Conservation (phyloP, 2,797 vertebrate genomes). For the Danio kyathit region DNA sequence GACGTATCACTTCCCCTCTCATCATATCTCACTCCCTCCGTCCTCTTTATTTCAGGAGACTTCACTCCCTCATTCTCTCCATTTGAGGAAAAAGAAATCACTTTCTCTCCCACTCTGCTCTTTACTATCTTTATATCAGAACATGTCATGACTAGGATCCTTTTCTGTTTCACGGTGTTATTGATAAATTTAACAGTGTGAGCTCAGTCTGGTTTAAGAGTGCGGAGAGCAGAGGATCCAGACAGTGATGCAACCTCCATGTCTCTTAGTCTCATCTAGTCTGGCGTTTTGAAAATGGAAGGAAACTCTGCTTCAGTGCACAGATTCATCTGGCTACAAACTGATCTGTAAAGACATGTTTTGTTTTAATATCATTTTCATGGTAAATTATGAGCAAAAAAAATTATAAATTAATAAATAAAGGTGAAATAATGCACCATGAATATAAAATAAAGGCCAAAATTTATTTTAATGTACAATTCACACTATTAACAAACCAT, state of each 20-base stretch:
- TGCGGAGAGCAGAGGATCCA: conserved; percentile 1
- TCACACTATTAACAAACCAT: no score
- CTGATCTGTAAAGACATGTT: neutral
- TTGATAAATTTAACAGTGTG: conserved; percentile 23
- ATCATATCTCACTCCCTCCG: conserved; percentile 13
- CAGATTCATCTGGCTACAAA: neutral
- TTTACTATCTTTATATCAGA: neutral
- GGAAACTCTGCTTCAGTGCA: neutral
- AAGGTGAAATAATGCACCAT: no score
- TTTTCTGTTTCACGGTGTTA: conserved; percentile 1
- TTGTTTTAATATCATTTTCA: no score
- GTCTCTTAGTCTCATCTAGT: neutral
- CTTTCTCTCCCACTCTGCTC: conserved; percentile 11
- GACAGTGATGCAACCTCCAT: conserved; percentile 36
- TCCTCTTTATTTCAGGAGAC: conserved; percentile 15
- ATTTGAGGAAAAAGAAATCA: conserved; percentile 10
- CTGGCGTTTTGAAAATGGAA: neutral
- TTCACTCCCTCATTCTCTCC: conserved; percentile 20
- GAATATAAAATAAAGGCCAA: no score
- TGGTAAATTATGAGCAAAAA: neutral
- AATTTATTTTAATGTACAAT: no score
- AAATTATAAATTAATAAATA: no score
- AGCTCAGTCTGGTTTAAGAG: conserved; percentile 30
- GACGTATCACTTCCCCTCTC: conserved; percentile 23
- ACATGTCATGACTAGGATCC: neutral